These are phyloP conservation scores for Phalacrocorax aristotelis DNA, from an alignment of 2,113 vertebrate genomes.

Conservation along the genomic window DNA sequence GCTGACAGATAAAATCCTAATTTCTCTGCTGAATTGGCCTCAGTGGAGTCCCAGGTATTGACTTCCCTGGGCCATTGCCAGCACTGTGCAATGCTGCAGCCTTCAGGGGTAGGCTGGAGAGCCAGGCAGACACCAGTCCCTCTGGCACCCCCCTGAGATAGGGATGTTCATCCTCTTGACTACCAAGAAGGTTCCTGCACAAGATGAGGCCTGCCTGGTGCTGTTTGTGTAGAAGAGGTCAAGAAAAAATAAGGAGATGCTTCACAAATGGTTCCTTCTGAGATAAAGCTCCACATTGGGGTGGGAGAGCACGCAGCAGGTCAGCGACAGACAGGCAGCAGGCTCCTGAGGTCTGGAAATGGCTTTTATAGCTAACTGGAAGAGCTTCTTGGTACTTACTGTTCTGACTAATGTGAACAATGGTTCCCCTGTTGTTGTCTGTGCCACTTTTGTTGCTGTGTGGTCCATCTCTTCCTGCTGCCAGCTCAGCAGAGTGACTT, in stretches of 20 bases:
- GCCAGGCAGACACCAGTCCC: neutral
- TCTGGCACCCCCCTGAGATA: neutral
- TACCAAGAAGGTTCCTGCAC: neutral
- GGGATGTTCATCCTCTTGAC: neutral
- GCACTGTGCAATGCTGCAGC: neutral
- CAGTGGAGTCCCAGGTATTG: neutral
- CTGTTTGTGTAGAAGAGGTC: neutral
- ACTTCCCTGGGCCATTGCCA: neutral
- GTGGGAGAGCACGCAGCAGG: neutral
- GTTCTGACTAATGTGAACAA: neutral
- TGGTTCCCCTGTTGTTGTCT: fast-evolving
- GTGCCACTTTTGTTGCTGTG: fast-evolving
- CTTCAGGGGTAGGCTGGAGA: neutral
- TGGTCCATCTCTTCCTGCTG: neutral
- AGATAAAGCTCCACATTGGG: neutral
- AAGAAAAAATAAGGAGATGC: neutral
- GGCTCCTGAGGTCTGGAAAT: neutral
- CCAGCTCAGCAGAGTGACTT: neutral
- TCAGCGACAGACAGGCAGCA: neutral
- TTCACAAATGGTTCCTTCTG: neutral
- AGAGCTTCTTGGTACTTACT: neutral
- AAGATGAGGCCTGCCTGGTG: neutral
- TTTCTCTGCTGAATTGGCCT: neutral
- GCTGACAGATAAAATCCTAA: constrained; percentile 31
- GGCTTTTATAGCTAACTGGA: neutral